Percentiles rank a stretch among this genome's conserved stretches.
Evolutionary conservation across 1,140 invertebrate genomes (phyloP).

Genomic region (Zeugodacus cucurbitae): DNA sequence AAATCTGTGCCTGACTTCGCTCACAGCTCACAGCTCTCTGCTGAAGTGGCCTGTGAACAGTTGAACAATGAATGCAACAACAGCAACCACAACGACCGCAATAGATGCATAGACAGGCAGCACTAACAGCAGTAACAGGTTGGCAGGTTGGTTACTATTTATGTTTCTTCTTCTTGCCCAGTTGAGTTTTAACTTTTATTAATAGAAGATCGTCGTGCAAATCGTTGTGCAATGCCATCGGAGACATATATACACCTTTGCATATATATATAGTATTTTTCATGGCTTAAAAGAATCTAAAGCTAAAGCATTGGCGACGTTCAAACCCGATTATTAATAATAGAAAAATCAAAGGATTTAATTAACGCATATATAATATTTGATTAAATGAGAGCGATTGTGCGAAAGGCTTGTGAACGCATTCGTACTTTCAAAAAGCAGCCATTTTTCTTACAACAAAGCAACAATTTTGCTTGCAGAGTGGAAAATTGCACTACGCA

Average conservation of each 20-base stretch:
- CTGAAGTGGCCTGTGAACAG: not conserved
- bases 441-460: slow-evolving; percentile 3
- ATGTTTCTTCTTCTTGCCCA: slow-evolving; percentile 25
- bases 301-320: not conserved
- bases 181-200: slow-evolving; percentile 33
- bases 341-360: not conserved
- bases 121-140: slow-evolving; percentile 11
- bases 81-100: not conserved
- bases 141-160: slow-evolving; percentile 6
- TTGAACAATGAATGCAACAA: slow-evolving; percentile 22
- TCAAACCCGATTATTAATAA: not conserved
- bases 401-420: not conserved
- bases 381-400: not conserved
- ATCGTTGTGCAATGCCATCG: slow-evolving; percentile 10
- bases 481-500: not conserved
- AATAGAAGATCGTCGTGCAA: slow-evolving; percentile 33
- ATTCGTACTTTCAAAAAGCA: not conserved
- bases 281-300: not conserved
- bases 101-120: not conserved
- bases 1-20: not conserved
- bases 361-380: not conserved
- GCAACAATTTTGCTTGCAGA: not conserved
- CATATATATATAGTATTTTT: not conserved
- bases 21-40: not conserved
- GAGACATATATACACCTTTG: slow-evolving; percentile 8